These are phyloP conservation scores for Otolemur garnettii DNA, from an alignment of 2,113 vertebrate species.

Conservation along the genomic window DNA sequence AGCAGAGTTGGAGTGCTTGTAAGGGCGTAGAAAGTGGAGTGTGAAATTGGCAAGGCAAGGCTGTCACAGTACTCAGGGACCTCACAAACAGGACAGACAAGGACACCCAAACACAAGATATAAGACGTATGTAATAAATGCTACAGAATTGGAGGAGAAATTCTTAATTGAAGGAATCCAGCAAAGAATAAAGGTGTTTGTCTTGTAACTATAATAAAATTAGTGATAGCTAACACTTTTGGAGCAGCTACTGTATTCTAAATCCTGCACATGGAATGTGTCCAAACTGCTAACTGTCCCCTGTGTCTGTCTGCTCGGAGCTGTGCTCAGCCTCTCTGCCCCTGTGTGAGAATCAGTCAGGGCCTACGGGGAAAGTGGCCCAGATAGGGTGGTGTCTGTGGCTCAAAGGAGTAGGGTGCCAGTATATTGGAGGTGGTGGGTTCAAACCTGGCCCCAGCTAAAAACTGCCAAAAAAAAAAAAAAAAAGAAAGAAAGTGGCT, in stretches of 20 bases:
- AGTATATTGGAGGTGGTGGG: no score
- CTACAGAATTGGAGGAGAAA: neutral
- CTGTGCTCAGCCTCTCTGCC: neutral
- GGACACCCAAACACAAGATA: neutral
- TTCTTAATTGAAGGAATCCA: neutral
- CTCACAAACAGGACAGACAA: neutral
- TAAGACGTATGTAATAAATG: neutral
- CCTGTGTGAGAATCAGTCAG: neutral
- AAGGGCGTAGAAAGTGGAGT: neutral
- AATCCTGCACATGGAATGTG: no score
- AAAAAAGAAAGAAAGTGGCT: neutral
- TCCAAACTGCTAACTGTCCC: neutral
- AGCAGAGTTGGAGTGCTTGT: neutral
- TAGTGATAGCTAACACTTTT: no score
- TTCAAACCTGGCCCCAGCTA: no score
- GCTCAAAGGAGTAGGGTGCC: no score
- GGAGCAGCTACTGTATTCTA: neutral
- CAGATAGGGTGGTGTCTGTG: no score
- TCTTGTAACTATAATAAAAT: no score
- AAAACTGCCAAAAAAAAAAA: no score
- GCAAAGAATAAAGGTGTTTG: neutral
- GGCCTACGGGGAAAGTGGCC: neutral
- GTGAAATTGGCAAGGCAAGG: neutral
- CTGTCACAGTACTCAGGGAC: no score
- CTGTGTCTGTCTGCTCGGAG: neutral